These are phyloP conservation scores for Anastrepha obliqua DNA, from an alignment of 1,140 invertebrate species.

Conservation along the genomic window DNA sequence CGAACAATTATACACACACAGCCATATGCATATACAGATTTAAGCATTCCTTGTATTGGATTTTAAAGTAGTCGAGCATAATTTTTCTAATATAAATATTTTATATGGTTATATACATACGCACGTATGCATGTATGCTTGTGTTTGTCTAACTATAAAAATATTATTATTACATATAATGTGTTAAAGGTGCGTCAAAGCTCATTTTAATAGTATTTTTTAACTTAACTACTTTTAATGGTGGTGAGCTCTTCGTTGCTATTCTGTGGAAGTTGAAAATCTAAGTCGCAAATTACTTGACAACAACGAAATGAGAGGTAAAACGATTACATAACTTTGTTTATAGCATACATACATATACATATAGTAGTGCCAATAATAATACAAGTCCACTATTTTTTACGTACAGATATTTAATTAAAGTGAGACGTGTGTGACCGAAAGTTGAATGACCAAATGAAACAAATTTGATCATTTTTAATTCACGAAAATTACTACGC, in stretches of 20 bases:
- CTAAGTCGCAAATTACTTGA: slow-evolving; percentile 9
- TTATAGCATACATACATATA: too few species aligned
- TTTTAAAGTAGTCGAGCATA: too few species aligned
- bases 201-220: too few species aligned
- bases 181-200: too few species aligned
- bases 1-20: not conserved
- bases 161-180: too few species aligned
- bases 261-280: not conserved
- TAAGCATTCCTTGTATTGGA: too few species aligned
- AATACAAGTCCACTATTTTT: not conserved
- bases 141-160: too few species aligned
- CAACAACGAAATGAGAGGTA: not conserved
- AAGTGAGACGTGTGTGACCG: not conserved
- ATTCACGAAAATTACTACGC: not conserved
- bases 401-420: slow-evolving; percentile 5
- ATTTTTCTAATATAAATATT: not conserved
- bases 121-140: not conserved
- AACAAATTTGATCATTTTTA: not conserved
- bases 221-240: too few species aligned
- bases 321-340: not conserved
- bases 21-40: too few species aligned
- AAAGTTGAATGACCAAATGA: slow-evolving; percentile 24
- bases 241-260: not conserved
- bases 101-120: not conserved
- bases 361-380: not conserved